These are phyloP conservation scores for Idris sp. DNA, from an alignment of 1,140 invertebrate species.

Conservation along the genomic window DNA sequence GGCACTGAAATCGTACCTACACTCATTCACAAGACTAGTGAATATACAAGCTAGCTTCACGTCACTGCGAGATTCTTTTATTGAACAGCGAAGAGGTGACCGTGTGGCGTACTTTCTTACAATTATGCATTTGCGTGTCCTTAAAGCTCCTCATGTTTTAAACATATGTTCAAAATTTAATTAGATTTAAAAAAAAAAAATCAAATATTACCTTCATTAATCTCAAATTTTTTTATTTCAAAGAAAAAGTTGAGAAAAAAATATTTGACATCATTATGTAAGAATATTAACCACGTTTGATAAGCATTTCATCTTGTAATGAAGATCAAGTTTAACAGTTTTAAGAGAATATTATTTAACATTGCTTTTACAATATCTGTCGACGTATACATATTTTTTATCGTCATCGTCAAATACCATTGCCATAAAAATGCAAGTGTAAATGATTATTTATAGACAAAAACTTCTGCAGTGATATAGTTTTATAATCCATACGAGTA, in stretches of 20 bases:
- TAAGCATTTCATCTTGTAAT: background rate
- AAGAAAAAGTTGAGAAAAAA: too few species aligned
- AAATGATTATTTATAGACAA: slow-evolving; percentile 16
- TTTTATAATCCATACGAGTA: slow-evolving; percentile 27
- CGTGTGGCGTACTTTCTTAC: slow-evolving; percentile 54
- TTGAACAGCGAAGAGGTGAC: slow-evolving; percentile 65
- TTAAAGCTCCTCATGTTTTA: slow-evolving; percentile 18
- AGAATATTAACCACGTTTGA: slow-evolving; percentile 5
- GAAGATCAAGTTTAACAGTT: slow-evolving; percentile 21
- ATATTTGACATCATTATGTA: too few species aligned
- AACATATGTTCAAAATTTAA: too few species aligned
- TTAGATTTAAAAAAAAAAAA: background rate
- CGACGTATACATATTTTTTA: slow-evolving; percentile 2
- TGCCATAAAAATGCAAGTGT: slow-evolving; percentile 13
- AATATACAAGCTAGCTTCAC: slow-evolving; percentile 54
- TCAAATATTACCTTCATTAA: background rate
- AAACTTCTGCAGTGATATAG: slow-evolving; percentile 36
- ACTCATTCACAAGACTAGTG: slow-evolving; percentile 69
- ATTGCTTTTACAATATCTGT: slow-evolving; percentile 15
- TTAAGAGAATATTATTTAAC: slow-evolving; percentile 8
- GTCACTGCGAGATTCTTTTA: slow-evolving; percentile 68
- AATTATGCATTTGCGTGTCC: slow-evolving; percentile 62
- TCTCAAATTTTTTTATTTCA: too few species aligned
- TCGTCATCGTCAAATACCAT: slow-evolving; percentile 1
- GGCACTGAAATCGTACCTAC: slow-evolving; percentile 71